A percentile compares a stretch with the other conserved stretches of the same genome.
Conservation (phyloP, 37 sponge, comb jelly and placozoan species). For the Beroe ovata region DNA sequence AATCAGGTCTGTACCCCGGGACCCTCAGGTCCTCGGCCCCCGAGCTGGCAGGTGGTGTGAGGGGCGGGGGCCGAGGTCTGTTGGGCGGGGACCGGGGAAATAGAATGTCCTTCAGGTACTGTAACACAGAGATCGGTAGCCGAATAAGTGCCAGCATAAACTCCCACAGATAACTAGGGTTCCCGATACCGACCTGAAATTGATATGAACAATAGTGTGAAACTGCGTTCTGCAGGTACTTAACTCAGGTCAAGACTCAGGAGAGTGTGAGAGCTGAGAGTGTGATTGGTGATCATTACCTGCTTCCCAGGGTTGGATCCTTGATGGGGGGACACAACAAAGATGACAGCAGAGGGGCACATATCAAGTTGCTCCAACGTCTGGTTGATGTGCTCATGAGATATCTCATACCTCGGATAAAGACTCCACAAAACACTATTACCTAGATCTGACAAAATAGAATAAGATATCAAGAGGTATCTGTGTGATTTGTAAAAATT, state of each 20-base stretch:
- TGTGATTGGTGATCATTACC: no score
- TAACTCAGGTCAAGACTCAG: no score
- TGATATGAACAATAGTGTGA: not conserved
- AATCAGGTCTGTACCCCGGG: not conserved
- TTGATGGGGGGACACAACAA: not conserved
- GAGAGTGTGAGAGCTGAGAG: no score
- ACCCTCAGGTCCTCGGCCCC: not conserved
- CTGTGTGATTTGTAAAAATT: no score
- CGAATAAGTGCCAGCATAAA: conserved; percentile 14
- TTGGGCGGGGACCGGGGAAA: not conserved
- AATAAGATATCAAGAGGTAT: no score
- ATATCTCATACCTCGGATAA: conserved; percentile 41
- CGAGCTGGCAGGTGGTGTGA: not conserved
- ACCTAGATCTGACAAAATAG: conserved; percentile 9
- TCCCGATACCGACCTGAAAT: not conserved
- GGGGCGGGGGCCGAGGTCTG: conserved; percentile 44
- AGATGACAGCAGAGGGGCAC: conserved; percentile 56
- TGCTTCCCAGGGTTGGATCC: not conserved
- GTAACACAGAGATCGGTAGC: conserved; percentile 5
- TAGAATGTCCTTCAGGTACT: conserved; percentile 28
- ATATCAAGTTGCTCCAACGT: conserved; percentile 14
- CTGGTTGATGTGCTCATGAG: conserved; percentile 3
- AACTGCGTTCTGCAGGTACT: no score
- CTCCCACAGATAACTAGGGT: not conserved
- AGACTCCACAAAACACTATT: conserved; percentile 39